Base-by-base conservation (phyloP, 1,140 invertebrate genomes). In the Rhizoglyphus robini region DNA sequence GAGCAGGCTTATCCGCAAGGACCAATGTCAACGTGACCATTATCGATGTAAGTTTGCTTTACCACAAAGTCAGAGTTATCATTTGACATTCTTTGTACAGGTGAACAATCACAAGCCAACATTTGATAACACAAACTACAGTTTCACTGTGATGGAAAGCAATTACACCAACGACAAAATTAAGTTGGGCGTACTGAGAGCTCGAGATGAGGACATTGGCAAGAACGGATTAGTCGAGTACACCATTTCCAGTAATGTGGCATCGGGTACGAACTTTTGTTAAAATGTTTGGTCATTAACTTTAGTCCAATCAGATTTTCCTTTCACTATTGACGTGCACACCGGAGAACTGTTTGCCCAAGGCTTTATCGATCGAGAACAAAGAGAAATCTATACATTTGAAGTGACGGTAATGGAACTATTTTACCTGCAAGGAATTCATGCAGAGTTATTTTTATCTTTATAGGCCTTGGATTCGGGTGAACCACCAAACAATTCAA, bases 101-200 rank as follows among this genome's bases (percentile, higher is more conserved):
- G 62, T 64, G 5, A 94, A 94, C 72, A 86, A 93, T 72, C 88
- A 91, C 73, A 81, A 84, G 18, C 90, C 90, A 0, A 81, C 83
- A 49, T 94, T 93, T 69, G 83, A 83, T 67, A 84, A 87, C 70
- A 80, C 84, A 1, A 86, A 83, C 80, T 94, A 92, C 74, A 84
- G 81, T 18, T 92, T 91, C 71, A 84, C 88, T 68, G 79, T 90
- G 0, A 77, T 84, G 20, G 90, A 94, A 77, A 86, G 88, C 0
- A 79, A 80, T 48, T 86, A 87, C 72, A 59, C 69, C 65, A 20
- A 71, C 67, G 30, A 73, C 67, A 64, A 75, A 69, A 29, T 68
- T 1, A 70, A 70, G 36, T 79, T 83, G 4, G 79, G 83, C 32
- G 80, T 81, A 59, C 78, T 86, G 2, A 75, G 88, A 30, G 90